Conservation (phyloP, 2,888 invertebrate genomes). For the Machimus rusticus region DNA sequence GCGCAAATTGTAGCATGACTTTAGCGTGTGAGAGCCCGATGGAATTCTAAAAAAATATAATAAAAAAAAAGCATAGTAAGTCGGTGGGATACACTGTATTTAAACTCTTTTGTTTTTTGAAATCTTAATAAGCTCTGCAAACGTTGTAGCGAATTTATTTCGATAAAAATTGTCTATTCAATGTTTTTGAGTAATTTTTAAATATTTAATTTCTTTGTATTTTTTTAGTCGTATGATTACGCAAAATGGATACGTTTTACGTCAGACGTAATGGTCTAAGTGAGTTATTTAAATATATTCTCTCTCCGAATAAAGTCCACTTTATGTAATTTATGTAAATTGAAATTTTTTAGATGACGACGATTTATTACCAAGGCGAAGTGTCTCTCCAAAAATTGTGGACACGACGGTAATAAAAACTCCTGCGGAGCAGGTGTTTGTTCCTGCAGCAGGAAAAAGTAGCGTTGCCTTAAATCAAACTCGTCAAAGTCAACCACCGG, state of each 20-base stretch:
- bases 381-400: neutral
- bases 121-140: neutral
- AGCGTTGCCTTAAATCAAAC: neutral
- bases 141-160: neutral
- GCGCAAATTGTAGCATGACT: conserved; percentile 55
- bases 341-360: neutral
- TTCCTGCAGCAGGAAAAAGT: neutral
- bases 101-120: neutral
- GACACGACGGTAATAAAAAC: neutral
- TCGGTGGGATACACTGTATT: neutral
- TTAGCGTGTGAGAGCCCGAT: conserved; percentile 55
- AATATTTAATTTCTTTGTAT: neutral
- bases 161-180: neutral
- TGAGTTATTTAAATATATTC: neutral
- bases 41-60: conserved; percentile 52
- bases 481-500: neutral
- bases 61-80: neutral
- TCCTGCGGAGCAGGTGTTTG: neutral
- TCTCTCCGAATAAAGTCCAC: no score
- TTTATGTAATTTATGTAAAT: neutral
- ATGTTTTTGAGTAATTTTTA: neutral
- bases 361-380: neutral
- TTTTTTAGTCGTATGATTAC: neutral
- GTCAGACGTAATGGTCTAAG: neutral
- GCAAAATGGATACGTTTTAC: neutral